A percentile compares a stretch with the other conserved stretches of the same genome.
Conservation (phyloP, 1,140 invertebrate species). For the Solenopsis fugax region DNA sequence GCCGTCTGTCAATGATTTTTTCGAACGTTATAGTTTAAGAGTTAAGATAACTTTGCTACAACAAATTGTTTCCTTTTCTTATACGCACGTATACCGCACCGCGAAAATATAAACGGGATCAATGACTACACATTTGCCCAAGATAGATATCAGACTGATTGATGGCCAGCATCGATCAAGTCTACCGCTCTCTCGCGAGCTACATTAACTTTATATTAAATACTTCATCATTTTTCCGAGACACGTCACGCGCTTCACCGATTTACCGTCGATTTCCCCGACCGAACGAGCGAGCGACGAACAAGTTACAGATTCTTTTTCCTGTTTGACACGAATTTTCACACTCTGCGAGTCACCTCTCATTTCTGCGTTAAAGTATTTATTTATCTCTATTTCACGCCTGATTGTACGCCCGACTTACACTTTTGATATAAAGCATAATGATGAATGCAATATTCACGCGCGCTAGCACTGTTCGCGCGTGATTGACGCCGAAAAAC, state of each 20-base stretch:
- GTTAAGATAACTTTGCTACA: background rate
- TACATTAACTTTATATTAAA: conserved; percentile 77
- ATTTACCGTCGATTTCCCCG: conserved; percentile 44
- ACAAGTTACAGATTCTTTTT: conserved; percentile 26
- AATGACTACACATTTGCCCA: conserved; percentile 46
- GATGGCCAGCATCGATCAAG: conserved; percentile 73
- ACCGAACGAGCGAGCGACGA: background rate
- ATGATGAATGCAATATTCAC: background rate
- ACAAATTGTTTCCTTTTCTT: background rate
- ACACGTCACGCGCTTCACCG: conserved; percentile 50
- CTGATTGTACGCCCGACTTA: background rate
- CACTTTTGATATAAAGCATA: background rate
- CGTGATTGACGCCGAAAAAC: background rate
- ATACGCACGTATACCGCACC: background rate
- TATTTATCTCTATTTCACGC: background rate
- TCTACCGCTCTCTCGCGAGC: conserved; percentile 20
- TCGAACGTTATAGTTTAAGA: no score
- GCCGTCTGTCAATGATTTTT: no score
- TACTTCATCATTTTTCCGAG: conserved; percentile 75
- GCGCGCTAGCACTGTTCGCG: no score
- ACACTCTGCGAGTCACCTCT: background rate
- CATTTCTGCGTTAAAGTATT: background rate
- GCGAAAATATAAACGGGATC: conserved; percentile 7
- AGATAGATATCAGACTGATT: conserved; percentile 64
- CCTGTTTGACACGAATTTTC: conserved; percentile 39